phyloP scores from a whole-genome alignment of 2,888 invertebrate genomes.

The Brachylomia viminalis region DNA sequence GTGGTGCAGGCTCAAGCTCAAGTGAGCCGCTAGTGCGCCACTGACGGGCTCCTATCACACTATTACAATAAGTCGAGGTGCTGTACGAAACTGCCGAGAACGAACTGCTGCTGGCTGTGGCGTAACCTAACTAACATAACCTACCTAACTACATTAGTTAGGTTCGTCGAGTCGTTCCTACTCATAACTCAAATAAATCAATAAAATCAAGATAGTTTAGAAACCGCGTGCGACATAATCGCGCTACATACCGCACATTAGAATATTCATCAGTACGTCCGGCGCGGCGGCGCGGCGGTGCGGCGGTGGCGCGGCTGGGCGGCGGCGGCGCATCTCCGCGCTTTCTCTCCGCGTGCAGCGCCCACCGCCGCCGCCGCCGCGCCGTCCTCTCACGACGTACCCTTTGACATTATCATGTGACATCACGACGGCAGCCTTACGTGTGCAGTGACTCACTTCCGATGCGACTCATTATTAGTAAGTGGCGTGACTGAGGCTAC shows the following conservation, averaged over 20 bases:
- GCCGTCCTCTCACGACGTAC: constrained; percentile 2
- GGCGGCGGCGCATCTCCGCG: background rate
- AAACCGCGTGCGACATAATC: constrained; percentile 22
- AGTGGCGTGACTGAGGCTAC: background rate
- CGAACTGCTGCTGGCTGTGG: background rate
- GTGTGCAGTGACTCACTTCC: background rate
- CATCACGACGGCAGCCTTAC: constrained; percentile 18
- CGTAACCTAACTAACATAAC: too few relatives aligned
- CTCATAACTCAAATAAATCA: background rate
- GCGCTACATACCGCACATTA: constrained; percentile 37
- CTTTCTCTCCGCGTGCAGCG: constrained; percentile 41
- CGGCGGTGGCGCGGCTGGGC: background rate
- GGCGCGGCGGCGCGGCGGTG: background rate
- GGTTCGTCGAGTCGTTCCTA: background rate
- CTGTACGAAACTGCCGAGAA: too few relatives aligned
- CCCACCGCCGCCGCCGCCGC: background rate
- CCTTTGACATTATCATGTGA: constrained; percentile 43
- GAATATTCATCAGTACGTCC: constrained; percentile 41
- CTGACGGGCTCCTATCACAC: background rate
- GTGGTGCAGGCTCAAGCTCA: background rate
- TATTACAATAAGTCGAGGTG: background rate
- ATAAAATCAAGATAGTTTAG: constrained; percentile 17
- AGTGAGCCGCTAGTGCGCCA: background rate
- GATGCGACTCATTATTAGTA: background rate
- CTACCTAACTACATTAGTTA: background rate